Conservation (phyloP, 2,113 vertebrate genomes). For the Paraplagusia blochii region DNA sequence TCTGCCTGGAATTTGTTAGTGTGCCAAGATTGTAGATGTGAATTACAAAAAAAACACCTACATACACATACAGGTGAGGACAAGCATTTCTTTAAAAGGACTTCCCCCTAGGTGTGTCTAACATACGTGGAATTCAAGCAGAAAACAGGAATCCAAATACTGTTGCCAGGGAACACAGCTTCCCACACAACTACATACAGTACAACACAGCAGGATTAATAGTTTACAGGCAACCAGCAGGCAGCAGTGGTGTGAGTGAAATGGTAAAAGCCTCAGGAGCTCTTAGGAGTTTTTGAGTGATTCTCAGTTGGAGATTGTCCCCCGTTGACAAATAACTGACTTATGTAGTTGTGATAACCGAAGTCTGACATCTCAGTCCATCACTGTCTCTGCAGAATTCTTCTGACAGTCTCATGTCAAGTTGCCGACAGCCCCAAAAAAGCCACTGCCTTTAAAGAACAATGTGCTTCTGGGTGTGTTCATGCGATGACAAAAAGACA, state of each 20-base stretch:
- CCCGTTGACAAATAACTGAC: conserved; percentile 45
- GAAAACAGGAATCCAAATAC: conserved; percentile 35
- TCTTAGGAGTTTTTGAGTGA: conserved; percentile 16
- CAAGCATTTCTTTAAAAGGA: conserved; percentile 58
- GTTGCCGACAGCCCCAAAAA: conserved; percentile 28
- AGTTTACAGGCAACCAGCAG: not conserved
- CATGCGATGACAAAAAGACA: not conserved
- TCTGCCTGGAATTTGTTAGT: conserved; percentile 35
- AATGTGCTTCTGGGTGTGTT: not conserved
- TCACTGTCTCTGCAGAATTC: conserved; percentile 16
- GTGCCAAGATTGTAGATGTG: conserved; percentile 19
- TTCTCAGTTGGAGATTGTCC: conserved; percentile 21
- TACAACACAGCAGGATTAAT: not conserved
- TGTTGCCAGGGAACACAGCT: conserved; percentile 42
- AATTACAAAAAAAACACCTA: conserved; percentile 4
- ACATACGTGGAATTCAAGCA: conserved; percentile 35
- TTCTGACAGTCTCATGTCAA: conserved; percentile 7
- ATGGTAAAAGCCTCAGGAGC: conserved; percentile 20
- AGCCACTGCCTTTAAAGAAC: conserved; percentile 7
- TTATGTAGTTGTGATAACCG: conserved; percentile 43
- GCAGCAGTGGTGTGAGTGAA: conserved; percentile 16
- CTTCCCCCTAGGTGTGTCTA: conserved; percentile 50
- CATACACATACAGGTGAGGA: conserved; percentile 8
- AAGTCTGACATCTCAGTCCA: conserved; percentile 37
- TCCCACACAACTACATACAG: not conserved